Evolutionary conservation across 1,140 invertebrate genomes (phyloP), one percentile per base, ranked within the genome.

Genomic region (Zaprionus ornatus): DNA sequence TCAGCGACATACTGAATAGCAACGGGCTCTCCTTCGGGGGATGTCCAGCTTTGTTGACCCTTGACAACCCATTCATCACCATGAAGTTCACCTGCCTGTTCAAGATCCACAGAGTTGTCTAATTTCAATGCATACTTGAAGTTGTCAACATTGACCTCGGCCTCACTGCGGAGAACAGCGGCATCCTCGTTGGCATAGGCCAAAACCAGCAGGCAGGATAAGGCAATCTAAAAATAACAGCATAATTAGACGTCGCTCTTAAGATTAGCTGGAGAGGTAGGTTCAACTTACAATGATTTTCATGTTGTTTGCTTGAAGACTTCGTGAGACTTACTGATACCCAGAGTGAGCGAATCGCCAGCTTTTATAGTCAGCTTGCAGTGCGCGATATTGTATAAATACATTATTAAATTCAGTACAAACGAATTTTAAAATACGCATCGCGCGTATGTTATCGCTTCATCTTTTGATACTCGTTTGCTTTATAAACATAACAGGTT

Each of bases 31-130:
- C 95, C 95, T 60, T 97, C 95, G 15, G 96, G 96, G 52, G 96
- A 95, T 1, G 94, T 96, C 93, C 96, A 97, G 2, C 94, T 93
- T 87, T 96, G 96, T 1, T 94, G 94, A 4, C 97, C 97, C 27
- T 95, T 93, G 79, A 97, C 96, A 0, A 95, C 94, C 73, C 97
- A 94, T 23, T 95, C 93, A 1, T 94, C 93, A 42, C 94, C 94
- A 74, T 95, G 95, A 66, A 97, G 92, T 90, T 94, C 95, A 71
- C 97, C 97, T 62, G 94, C 92, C 92, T 98, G 97, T 90, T 96
- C 93, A 13, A 95, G 94, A 1, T 95, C 92, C 66, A 97, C 97
- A 83, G 96, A 95, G 93, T 98, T 97, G 10, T 95, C 96, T 67
- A 97, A 96, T 93, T 97, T 95, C 91, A 96, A 95, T 0, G 15